Evolutionary conservation across 2,797 vertebrate genomes (phyloP).

Genomic region (Sebastes oblongus): DNA sequence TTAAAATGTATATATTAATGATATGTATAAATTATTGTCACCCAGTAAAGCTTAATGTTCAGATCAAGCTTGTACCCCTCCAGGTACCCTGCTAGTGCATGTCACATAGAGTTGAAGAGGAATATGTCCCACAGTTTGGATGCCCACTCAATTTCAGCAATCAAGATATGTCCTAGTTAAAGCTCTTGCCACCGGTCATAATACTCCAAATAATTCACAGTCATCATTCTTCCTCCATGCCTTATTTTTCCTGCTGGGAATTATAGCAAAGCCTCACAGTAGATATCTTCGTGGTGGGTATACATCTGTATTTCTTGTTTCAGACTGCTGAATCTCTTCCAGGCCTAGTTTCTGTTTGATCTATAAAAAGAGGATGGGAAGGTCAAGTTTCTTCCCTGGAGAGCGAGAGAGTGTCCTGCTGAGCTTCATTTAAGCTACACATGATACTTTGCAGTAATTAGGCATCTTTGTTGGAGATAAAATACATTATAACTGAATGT

Average conservation of each 20-base stretch:
- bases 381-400: slow-evolving; percentile 22
- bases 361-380: slow-evolving; percentile 20
- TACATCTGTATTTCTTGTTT: slow-evolving; percentile 30
- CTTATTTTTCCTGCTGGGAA: slow-evolving; percentile 16
- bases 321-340: slow-evolving; percentile 2
- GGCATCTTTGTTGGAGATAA: slow-evolving; percentile 4
- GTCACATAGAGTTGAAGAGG: not conserved
- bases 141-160: not conserved
- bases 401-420: slow-evolving; percentile 1
- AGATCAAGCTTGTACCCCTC: not conserved
- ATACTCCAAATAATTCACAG: not conserved
- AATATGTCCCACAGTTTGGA: slow-evolving; percentile 6
- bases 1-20: not conserved
- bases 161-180: slow-evolving; percentile 26
- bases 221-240: not conserved
- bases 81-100: not conserved
- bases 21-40: not conserved
- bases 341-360: slow-evolving; percentile 23
- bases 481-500: not conserved
- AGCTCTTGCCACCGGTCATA: slow-evolving; percentile 26
- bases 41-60: not conserved
- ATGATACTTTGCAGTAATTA: slow-evolving; percentile 22
- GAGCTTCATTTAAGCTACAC: not conserved
- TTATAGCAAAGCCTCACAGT: not conserved
- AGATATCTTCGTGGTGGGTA: not conserved